These are phyloP conservation scores for Atta cephalotes DNA, from an alignment of 1,140 invertebrate genomes.

Conservation along the genomic window DNA sequence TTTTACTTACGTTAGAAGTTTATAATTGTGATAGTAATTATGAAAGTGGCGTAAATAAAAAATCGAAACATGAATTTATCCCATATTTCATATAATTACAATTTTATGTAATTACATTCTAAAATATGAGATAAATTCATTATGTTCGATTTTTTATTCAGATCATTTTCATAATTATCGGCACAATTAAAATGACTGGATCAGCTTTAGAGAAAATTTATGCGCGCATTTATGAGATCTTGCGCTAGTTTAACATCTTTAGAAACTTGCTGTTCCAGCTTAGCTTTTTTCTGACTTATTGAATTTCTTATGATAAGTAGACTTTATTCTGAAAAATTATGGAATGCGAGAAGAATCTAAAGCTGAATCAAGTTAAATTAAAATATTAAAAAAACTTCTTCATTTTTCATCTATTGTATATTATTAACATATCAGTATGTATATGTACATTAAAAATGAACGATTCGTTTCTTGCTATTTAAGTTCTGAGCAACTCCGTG, in stretches of 20 bases:
- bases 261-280: neutral
- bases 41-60: too few species aligned
- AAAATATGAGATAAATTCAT: too few species aligned
- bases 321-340: neutral
- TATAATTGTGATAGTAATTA: neutral
- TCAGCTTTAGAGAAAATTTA: slow-evolving; percentile 22
- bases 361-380: neutral
- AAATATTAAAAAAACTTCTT: neutral
- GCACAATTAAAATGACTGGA: neutral
- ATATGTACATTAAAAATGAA: slow-evolving; percentile 16
- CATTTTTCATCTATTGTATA: neutral
- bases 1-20: neutral
- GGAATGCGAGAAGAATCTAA: neutral
- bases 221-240: neutral
- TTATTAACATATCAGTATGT: slow-evolving; percentile 20
- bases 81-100: too few species aligned
- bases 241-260: neutral
- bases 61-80: too few species aligned
- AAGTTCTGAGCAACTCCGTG: slow-evolving; percentile 18
- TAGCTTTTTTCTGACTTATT: neutral
- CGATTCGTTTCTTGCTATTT: neutral
- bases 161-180: too few species aligned
- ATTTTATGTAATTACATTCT: too few species aligned
- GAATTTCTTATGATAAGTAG: neutral
- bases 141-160: too few species aligned